Percentiles rank a stretch among this genome's conserved stretches.
phyloP scores from a whole-genome alignment of 2,888 invertebrate species.

The Eupithecia exiguata region DNA sequence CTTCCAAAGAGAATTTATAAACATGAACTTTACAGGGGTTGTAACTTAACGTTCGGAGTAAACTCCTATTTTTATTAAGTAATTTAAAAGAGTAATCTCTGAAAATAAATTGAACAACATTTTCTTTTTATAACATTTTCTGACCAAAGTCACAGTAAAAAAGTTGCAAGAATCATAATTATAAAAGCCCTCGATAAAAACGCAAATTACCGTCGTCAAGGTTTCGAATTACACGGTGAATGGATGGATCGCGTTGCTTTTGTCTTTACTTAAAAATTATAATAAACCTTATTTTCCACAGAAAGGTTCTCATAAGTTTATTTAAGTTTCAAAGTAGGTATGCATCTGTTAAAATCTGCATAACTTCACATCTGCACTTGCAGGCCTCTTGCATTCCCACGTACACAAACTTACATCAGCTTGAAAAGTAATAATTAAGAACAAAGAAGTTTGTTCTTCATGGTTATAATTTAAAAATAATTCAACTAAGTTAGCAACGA shows the following conservation, averaged over 20 bases:
- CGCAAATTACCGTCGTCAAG: slow-evolving; percentile 8
- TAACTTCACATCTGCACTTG: slow-evolving; percentile 6
- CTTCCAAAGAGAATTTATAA: slow-evolving; percentile 52
- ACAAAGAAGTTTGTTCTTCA: not conserved
- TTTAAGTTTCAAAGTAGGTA: not conserved
- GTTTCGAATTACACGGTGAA: not conserved
- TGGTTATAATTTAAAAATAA: not conserved
- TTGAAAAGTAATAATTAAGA: not conserved
- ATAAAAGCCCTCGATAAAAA: slow-evolving; percentile 8
- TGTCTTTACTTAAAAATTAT: not conserved
- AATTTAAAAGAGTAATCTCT: slow-evolving; percentile 39
- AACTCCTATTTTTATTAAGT: slow-evolving; percentile 42
- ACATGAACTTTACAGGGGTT: slow-evolving; percentile 47
- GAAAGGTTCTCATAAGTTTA: not conserved
- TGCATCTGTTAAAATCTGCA: slow-evolving; percentile 2
- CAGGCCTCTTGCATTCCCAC: not conserved
- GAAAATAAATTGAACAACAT: slow-evolving; percentile 13
- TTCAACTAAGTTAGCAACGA: not conserved
- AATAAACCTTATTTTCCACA: not conserved
- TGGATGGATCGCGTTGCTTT: not conserved
- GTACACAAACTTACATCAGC: not conserved
- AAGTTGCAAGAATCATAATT: slow-evolving; percentile 11
- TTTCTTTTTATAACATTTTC: slow-evolving; percentile 26
- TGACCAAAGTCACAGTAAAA: slow-evolving; percentile 19
- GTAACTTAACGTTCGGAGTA: slow-evolving; percentile 46